A percentile compares a stretch with the other conserved stretches of the same genome.
phyloP scores from a whole-genome alignment of 2,113 vertebrate genomes.

The Calyptommatus sinebrachiatus region DNA sequence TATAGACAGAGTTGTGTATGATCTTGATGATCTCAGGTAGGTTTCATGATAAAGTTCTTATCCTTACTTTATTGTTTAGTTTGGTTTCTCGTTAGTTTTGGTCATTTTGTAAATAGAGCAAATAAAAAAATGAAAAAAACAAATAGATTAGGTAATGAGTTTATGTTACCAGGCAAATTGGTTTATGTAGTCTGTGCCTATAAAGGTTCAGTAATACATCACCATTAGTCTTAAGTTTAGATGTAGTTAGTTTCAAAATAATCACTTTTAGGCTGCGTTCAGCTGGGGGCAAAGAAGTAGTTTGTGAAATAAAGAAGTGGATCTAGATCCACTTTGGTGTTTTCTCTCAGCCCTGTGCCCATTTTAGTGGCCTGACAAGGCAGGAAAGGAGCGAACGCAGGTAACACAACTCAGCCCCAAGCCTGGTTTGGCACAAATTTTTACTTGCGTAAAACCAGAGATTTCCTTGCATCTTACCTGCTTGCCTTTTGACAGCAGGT shows the following conservation, averaged over 20 bases:
- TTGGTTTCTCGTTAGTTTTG: neutral
- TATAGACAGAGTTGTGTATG: slow-evolving; percentile 93
- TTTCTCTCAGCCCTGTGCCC: too few species aligned
- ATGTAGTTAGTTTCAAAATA: neutral
- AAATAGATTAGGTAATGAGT: neutral
- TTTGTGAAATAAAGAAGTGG: too few species aligned
- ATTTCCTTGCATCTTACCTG: too few species aligned
- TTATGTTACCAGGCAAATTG: neutral
- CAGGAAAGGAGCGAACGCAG: too few species aligned
- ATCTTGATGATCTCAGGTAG: slow-evolving; percentile 89
- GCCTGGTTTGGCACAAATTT: too few species aligned
- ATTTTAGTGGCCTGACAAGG: too few species aligned
- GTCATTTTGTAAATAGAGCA: neutral
- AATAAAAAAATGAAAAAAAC: neutral
- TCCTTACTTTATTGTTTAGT: slow-evolving; percentile 1
- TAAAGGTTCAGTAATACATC: neutral
- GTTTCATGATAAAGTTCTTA: slow-evolving; percentile 36
- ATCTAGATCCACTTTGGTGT: too few species aligned
- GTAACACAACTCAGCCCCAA: too few species aligned
- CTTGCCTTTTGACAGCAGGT: too few species aligned
- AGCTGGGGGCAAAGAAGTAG: too few species aligned
- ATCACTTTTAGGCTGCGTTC: neutral
- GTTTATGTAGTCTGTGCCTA: neutral
- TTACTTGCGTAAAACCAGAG: too few species aligned
- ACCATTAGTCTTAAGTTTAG: neutral